Evolutionary conservation across 2,888 invertebrate species (phyloP).

Genomic region (Gryllus longicercus): DNA sequence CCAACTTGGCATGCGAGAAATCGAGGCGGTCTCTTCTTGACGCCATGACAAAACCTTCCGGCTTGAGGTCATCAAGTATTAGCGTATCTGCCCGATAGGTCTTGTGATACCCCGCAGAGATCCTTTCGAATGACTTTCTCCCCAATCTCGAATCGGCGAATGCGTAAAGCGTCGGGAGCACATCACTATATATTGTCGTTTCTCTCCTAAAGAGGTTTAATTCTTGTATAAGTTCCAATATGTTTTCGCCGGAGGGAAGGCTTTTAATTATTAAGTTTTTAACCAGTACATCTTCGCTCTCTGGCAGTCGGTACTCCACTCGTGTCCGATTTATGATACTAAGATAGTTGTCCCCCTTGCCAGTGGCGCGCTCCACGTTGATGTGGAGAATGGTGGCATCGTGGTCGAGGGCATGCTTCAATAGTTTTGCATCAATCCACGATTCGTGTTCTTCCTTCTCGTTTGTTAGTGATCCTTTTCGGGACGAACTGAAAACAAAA

Average conservation of each 20-base stretch:
- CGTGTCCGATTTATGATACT: conserved; percentile 25
- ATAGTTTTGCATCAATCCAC: not conserved
- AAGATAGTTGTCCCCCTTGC: conserved; percentile 32
- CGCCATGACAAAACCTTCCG: conserved; percentile 30
- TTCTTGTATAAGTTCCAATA: not conserved
- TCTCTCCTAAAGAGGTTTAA: conserved; percentile 23
- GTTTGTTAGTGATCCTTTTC: no score
- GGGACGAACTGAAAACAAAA: no score
- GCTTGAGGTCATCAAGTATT: conserved; percentile 27
- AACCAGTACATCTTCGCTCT: not conserved
- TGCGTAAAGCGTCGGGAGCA: conserved; percentile 24
- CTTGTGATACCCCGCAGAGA: not conserved
- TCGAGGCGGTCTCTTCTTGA: conserved; percentile 29
- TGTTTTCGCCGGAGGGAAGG: conserved; percentile 18
- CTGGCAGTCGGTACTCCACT: not conserved
- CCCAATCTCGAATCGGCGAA: not conserved
- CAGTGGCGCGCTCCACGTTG: conserved; percentile 24
- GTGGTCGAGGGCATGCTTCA: not conserved
- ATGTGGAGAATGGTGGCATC: not conserved
- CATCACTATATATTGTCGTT: conserved; percentile 18
- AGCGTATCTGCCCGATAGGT: conserved; percentile 18
- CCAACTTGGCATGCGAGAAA: conserved; percentile 22
- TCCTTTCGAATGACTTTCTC: not conserved
- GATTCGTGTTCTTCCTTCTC: not conserved
- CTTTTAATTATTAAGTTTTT: conserved; percentile 31